These are phyloP conservation scores for Microplitis demolitor DNA, from an alignment of 1,140 invertebrate species.

Conservation along the genomic window DNA sequence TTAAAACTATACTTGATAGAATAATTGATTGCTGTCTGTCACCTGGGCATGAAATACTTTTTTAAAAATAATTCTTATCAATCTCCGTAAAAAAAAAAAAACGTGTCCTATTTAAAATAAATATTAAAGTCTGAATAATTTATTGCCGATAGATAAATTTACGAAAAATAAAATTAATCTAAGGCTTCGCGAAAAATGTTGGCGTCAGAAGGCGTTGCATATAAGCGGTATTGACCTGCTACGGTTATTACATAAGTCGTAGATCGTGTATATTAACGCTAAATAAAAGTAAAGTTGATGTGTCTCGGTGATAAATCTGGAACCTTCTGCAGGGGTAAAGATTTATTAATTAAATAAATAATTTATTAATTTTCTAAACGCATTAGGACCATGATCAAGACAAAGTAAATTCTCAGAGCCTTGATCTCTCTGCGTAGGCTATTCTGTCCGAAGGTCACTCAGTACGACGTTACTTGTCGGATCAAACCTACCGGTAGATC, in stretches of 20 bases:
- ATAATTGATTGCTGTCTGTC: neutral
- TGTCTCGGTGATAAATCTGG: neutral
- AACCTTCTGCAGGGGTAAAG: too few relatives aligned
- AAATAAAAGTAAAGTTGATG: neutral
- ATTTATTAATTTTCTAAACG: neutral
- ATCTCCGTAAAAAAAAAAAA: too few relatives aligned
- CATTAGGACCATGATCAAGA: slow-evolving; percentile 1
- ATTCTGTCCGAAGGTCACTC: slow-evolving; percentile 32
- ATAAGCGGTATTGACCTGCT: slow-evolving; percentile 45
- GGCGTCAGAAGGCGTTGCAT: slow-evolving; percentile 15
- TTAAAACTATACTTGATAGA: neutral
- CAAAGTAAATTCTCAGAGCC: neutral
- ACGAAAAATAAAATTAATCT: neutral
- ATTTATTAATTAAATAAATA: too few relatives aligned
- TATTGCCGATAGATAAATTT: neutral
- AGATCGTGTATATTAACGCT: slow-evolving; percentile 23
- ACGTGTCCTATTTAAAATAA: too few relatives aligned
- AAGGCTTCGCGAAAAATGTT: neutral
- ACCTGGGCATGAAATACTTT: neutral
- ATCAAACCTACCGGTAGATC: slow-evolving; percentile 31
- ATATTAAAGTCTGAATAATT: too few relatives aligned
- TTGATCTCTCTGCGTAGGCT: slow-evolving; percentile 1
- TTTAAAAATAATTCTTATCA: neutral
- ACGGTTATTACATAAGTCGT: slow-evolving; percentile 46
- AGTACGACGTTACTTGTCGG: slow-evolving; percentile 36